Evolutionary conservation across 2,888 invertebrate species (phyloP), one percentile per base, ranked within the genome.

Genomic region (Nezara viridula): DNA sequence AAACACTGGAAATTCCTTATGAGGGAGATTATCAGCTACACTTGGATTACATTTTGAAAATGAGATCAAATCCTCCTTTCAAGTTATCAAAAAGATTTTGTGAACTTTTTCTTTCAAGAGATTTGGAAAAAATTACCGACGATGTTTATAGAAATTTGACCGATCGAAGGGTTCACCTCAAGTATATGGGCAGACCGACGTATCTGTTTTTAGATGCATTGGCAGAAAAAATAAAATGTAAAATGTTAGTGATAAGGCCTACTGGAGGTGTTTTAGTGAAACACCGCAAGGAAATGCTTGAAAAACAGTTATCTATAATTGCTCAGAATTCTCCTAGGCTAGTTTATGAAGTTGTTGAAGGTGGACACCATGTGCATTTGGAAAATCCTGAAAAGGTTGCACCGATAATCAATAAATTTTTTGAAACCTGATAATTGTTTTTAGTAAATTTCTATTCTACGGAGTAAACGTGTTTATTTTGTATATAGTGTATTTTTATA

Each of bases 311-410:
- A 37, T 94, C 94, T 86, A 92, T 94, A 12, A 92, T 96, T 49
- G 94, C 93, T 89, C 93, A 93, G 90, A 94, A 91, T 90, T 94
- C 95, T 91, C 85, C 44, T 24, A 93, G 94, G 85, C 96, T 95
- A 91, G 94, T 95, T 92, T 94, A 94, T 90, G 94, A 95, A 89
- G 93, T 94, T 90, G 93, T 96, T 0, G 94, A 95, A n/a, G 96
- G 96, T 0, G 94, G 94, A 4, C 97, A 97, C 93, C 96, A 96
- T 92, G 94, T 95, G 27, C 96, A 97, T 93, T 94, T 97, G 90
- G 96, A 95, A 91, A 93, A 95, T 91, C 95, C 96, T 2, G 94
- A 95, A 91, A 92, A 92, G 91, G 93, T 96, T 27, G 85, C 89
- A n/a, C 47, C 44, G 2, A n/a, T 32, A 9, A 89, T 86, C 44